Percentiles rank a stretch among this genome's conserved stretches.
phyloP scores from a whole-genome alignment of 2,888 invertebrate species.

The Chloroclystis v-ata region DNA sequence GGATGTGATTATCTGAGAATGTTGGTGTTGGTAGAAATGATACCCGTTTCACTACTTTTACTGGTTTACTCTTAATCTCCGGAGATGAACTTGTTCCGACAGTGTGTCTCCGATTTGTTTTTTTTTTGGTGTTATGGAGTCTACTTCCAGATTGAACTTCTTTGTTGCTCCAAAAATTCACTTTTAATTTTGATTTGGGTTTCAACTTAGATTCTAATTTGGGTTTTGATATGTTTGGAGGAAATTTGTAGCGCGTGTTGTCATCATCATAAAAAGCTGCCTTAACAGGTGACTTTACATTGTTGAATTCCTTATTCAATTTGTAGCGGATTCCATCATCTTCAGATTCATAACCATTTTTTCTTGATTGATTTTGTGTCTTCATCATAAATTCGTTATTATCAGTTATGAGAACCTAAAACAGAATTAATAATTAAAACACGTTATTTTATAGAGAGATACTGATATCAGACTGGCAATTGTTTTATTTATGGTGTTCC shows the following conservation, averaged over 20 bases:
- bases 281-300: constrained; percentile 35
- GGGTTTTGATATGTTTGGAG: constrained; percentile 43
- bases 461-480: no score
- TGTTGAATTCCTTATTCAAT: constrained; percentile 54
- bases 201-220: constrained; percentile 54
- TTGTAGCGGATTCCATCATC: constrained; percentile 67
- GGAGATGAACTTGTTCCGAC: constrained; percentile 38
- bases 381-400: background rate
- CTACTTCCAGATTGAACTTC: constrained; percentile 50
- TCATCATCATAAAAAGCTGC: constrained; percentile 55
- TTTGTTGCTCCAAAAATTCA: constrained; percentile 71
- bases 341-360: constrained; percentile 61
- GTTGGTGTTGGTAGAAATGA: constrained; percentile 68
- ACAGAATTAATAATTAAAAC: background rate
- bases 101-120: constrained; percentile 53
- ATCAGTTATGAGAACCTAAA: background rate
- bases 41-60: constrained; percentile 64
- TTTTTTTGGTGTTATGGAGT: constrained; percentile 42
- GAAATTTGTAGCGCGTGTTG: constrained; percentile 59
- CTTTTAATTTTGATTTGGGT: constrained; percentile 64
- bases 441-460: no score
- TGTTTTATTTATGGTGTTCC: no score
- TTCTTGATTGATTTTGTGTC: constrained; percentile 40
- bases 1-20: constrained; percentile 66
- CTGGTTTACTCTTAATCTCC: constrained; percentile 45